Evolutionary conservation across 2,888 invertebrate genomes (phyloP).

Genomic region (Macrophya annulata): DNA sequence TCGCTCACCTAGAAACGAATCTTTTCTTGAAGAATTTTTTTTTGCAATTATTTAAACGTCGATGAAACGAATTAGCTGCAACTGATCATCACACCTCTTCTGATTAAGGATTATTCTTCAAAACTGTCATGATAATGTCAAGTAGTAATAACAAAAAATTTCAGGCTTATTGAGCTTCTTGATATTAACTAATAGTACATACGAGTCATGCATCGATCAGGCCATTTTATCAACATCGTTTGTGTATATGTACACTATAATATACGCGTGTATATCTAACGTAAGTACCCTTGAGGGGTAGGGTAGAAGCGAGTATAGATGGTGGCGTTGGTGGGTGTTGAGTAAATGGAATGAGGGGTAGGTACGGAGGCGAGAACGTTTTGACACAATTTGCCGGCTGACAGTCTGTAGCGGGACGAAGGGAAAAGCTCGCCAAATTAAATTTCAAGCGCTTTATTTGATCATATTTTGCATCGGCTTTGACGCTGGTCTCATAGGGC

Average conservation of each 20-base stretch:
- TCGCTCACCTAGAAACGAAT: background rate
- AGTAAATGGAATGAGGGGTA: conserved; percentile 40
- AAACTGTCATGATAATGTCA: background rate
- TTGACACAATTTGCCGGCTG: conserved; percentile 63
- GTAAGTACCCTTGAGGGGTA: conserved; percentile 43
- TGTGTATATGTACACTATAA: background rate
- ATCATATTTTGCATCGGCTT: conserved; percentile 79
- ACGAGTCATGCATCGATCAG: conserved; percentile 28
- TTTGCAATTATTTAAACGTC: too few species aligned
- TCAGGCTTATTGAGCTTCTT: background rate
- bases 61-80: background rate
- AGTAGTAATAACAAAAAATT: background rate
- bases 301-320: conserved; percentile 14
- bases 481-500: conserved; percentile 77
- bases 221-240: conserved; percentile 47
- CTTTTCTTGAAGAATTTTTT: too few species aligned
- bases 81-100: background rate
- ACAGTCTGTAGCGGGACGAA: conserved; percentile 60
- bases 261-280: background rate
- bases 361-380: conserved; percentile 61
- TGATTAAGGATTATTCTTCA: background rate
- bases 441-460: conserved; percentile 77
- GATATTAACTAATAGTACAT: background rate
- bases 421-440: conserved; percentile 76
- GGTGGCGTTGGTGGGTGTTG: conserved; percentile 36